These are phyloP conservation scores for Stenchaetothrips biformis DNA, from an alignment of 2,888 invertebrate species.

Conservation along the genomic window DNA sequence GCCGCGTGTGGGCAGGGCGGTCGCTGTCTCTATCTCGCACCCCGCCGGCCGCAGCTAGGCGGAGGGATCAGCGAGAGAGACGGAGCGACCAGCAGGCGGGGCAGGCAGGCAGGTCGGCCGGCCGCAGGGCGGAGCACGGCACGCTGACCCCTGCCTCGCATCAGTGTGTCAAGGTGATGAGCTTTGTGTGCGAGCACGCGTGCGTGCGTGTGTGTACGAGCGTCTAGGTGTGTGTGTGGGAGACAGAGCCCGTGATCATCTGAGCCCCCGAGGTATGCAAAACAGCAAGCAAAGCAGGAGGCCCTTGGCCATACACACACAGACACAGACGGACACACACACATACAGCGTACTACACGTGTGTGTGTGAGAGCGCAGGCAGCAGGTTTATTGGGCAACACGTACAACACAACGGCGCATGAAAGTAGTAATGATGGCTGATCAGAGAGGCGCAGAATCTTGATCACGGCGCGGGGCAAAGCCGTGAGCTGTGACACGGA, in stretches of 20 bases:
- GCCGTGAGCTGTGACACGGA: too few species aligned
- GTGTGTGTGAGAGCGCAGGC: too few species aligned
- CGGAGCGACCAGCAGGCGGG: too few species aligned
- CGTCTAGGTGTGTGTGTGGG: neutral
- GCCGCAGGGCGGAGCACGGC: neutral
- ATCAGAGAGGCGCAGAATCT: too few species aligned
- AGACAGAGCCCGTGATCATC: neutral
- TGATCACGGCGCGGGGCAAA: too few species aligned
- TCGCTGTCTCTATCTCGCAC: too few species aligned
- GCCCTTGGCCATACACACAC: neutral
- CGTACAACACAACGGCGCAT: too few species aligned
- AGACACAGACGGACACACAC: neutral
- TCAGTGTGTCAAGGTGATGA: constrained; percentile 14
- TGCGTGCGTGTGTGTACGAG: neutral
- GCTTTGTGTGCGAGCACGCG: neutral
- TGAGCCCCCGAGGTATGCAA: neutral
- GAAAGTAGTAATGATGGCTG: too few species aligned
- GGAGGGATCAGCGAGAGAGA: too few species aligned
- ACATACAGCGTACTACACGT: too few species aligned
- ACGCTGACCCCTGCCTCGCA: constrained; percentile 1
- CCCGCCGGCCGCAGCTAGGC: too few species aligned
- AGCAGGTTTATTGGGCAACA: neutral
- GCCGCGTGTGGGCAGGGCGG: too few species aligned
- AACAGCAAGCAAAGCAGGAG: neutral
- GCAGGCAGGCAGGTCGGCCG: neutral